phyloP scores from a whole-genome alignment of 2,113 vertebrate species.

The Ctenomys sociabilis region DNA sequence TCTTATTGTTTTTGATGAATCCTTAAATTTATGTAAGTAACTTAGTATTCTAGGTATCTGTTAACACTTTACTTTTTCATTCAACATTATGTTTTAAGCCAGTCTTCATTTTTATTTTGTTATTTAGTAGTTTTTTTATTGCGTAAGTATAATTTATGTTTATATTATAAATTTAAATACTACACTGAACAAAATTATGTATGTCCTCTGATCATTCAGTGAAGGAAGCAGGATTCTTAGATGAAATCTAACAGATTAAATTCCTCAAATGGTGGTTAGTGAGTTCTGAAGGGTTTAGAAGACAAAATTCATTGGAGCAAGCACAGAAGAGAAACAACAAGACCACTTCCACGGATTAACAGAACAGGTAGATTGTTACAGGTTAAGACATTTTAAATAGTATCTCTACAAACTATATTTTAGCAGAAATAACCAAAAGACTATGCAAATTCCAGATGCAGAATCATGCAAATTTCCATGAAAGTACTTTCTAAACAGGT shows the following conservation, averaged over 20 bases:
- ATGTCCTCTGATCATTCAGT: neutral
- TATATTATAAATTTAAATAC: neutral
- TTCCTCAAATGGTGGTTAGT: neutral
- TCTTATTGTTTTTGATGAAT: neutral
- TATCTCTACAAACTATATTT: slow-evolving; percentile 32
- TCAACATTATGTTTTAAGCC: neutral
- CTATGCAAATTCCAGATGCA: neutral
- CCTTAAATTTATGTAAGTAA: neutral
- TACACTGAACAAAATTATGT: neutral
- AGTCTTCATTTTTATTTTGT: slow-evolving; percentile 30
- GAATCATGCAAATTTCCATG: neutral
- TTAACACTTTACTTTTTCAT: neutral
- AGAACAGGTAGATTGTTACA: neutral
- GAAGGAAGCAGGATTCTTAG: neutral
- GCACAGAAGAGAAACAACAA: neutral
- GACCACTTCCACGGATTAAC: neutral
- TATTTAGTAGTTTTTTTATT: neutral
- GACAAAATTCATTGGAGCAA: neutral
- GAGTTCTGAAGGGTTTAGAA: neutral
- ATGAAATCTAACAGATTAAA: neutral
- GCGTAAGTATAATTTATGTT: neutral
- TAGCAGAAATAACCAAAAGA: slow-evolving; percentile 7
- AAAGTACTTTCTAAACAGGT: slow-evolving; percentile 24
- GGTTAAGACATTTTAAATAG: neutral
- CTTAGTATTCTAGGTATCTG: neutral